phyloP scores from a whole-genome alignment of 2,797 vertebrate genomes.

The Aphelocoma californica region DNA sequence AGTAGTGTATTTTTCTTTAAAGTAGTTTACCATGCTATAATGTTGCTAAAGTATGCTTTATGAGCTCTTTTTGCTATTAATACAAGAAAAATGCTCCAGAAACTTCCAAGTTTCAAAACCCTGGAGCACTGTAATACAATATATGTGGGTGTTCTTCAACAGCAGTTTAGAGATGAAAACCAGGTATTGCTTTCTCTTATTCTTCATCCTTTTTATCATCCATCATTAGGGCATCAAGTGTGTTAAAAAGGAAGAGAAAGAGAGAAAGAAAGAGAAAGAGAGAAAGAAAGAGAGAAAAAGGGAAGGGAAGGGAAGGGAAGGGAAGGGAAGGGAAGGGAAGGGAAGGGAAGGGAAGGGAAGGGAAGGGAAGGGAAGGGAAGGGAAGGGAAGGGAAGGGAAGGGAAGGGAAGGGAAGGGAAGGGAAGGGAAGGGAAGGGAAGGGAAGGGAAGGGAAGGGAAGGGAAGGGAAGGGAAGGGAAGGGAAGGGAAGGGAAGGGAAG shows the following conservation, averaged over 20 bases:
- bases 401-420: no score
- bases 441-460: no score
- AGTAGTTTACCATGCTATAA: not conserved
- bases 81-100: not conserved
- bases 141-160: not conserved
- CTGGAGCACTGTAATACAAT: not conserved
- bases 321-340: no score
- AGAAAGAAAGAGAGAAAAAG: no score
- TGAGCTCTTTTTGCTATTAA: not conserved
- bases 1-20: not conserved
- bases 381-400: no score
- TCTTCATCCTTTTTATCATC: not conserved
- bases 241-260: not conserved
- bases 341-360: no score
- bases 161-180: not conserved
- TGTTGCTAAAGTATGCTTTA: not conserved
- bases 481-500: no score
- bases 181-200: not conserved
- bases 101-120: not conserved
- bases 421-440: no score
- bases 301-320: fast-evolving
- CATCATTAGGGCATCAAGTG: not conserved
- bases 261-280: no score
- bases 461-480: no score
- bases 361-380: no score